Percentiles rank a stretch among this genome's conserved stretches.
phyloP scores from a whole-genome alignment of 2,797 vertebrate genomes.

The Phaenicophaeus curvirostris region DNA sequence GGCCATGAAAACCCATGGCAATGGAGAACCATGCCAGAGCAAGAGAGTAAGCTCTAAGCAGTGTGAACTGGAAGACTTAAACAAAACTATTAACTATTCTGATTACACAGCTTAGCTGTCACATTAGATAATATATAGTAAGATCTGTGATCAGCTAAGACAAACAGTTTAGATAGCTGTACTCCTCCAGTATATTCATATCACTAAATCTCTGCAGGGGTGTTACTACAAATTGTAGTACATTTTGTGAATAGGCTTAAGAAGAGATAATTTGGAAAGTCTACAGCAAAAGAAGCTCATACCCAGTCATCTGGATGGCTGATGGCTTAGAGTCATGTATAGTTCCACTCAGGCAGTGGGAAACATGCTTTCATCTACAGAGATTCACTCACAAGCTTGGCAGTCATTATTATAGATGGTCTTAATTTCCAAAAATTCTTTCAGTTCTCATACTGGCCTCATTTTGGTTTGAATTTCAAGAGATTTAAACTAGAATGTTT shows the following conservation, averaged over 20 bases:
- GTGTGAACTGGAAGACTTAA: not conserved
- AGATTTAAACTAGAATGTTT: conserved; percentile 53
- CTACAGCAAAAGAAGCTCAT: not conserved
- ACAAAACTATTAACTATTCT: not conserved
- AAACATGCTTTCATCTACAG: not conserved
- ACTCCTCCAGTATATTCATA: not conserved
- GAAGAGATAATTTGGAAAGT: not conserved
- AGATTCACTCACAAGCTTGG: not conserved
- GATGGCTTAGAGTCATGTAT: not conserved
- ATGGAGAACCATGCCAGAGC: not conserved
- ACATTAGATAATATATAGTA: not conserved
- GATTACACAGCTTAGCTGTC: not conserved
- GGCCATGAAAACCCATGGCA: not conserved
- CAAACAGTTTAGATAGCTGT: not conserved
- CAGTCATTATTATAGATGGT: not conserved
- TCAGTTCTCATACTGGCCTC: not conserved
- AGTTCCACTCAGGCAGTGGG: not conserved
- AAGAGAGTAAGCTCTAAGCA: not conserved
- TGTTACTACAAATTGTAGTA: not conserved
- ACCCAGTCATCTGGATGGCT: not conserved
- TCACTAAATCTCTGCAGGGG: not conserved
- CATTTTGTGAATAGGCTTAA: not conserved
- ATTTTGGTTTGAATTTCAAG: conserved; percentile 66
- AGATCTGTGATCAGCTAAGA: not conserved
- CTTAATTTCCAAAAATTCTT: not conserved